phyloP scores from a whole-genome alignment of 2,113 vertebrate genomes.

The Progne subis region DNA sequence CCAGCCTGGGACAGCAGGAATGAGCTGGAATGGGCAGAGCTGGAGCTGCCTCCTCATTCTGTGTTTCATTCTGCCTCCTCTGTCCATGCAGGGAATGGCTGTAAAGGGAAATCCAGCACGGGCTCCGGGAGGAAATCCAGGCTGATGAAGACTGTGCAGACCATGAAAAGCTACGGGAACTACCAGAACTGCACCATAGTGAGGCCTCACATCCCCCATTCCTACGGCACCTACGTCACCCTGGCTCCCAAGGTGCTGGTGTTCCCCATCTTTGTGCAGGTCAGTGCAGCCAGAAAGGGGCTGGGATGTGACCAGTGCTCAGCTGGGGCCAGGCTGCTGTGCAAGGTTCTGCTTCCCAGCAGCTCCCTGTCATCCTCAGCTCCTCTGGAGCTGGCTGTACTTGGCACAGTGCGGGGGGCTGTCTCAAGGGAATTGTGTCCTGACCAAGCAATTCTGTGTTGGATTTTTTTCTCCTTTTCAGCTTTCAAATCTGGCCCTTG shows the following conservation, averaged over 20 bases:
- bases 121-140: constrained; percentile 80
- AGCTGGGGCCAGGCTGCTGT: background rate
- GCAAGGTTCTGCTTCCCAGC: background rate
- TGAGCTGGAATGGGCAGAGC: fast-evolving
- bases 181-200: constrained; percentile 91
- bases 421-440: background rate
- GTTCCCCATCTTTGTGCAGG: constrained; percentile 95
- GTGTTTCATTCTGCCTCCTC: background rate
- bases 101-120: constrained; percentile 61
- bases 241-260: constrained; percentile 91
- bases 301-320: background rate
- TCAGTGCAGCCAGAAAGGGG: constrained; percentile 1
- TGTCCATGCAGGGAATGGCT: background rate
- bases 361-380: background rate
- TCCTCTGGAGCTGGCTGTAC: background rate
- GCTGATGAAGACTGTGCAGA: constrained; percentile 83
- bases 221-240: constrained; percentile 87
- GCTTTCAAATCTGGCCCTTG: background rate
- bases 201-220: constrained; percentile 82
- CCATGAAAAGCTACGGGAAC: constrained; percentile 82
- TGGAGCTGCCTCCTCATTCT: background rate
- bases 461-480: background rate
- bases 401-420: background rate
- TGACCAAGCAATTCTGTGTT: background rate
- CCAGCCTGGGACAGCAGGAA: background rate